A percentile compares a stretch with the other conserved stretches of the same genome.
phyloP scores from a whole-genome alignment of 2,797 vertebrate species.

The Lates japonicus region DNA sequence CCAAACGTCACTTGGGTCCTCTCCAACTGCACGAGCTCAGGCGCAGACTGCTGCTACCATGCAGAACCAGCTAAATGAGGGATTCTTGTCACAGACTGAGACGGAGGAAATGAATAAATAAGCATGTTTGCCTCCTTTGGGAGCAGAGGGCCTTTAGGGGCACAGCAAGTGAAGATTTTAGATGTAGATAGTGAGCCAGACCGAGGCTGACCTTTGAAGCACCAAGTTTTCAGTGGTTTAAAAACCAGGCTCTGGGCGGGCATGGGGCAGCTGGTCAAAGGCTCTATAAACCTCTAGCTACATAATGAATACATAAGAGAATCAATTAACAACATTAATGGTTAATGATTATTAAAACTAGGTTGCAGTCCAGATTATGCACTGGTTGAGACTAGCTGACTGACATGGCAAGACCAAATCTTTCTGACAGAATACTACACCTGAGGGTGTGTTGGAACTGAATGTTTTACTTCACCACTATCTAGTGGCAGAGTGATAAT shows the following conservation, averaged over 20 bases:
- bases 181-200: constrained; percentile 5
- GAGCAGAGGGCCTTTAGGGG: constrained; percentile 37
- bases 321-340: background rate
- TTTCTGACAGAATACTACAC: background rate
- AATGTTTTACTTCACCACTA: background rate
- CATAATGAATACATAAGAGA: constrained; percentile 8
- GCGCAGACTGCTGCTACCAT: constrained; percentile 52
- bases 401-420: background rate
- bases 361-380: background rate
- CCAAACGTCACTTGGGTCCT: constrained; percentile 67
- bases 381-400: background rate
- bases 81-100: constrained; percentile 64
- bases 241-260: background rate
- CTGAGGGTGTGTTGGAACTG: background rate
- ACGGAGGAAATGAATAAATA: constrained; percentile 70
- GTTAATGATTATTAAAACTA: constrained; percentile 7
- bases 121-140: constrained; percentile 46
- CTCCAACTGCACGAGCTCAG: constrained; percentile 59
- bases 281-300: constrained; percentile 3
- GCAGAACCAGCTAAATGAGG: constrained; percentile 73
- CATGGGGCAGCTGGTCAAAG: background rate
- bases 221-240: background rate
- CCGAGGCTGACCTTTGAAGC: constrained; percentile 44
- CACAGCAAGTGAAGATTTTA: constrained; percentile 37
- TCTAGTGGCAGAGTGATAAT: background rate